Evolutionary conservation across 2,888 invertebrate species (phyloP), one percentile per base, ranked within the genome.

Genomic region (Nemurella pictetii): DNA sequence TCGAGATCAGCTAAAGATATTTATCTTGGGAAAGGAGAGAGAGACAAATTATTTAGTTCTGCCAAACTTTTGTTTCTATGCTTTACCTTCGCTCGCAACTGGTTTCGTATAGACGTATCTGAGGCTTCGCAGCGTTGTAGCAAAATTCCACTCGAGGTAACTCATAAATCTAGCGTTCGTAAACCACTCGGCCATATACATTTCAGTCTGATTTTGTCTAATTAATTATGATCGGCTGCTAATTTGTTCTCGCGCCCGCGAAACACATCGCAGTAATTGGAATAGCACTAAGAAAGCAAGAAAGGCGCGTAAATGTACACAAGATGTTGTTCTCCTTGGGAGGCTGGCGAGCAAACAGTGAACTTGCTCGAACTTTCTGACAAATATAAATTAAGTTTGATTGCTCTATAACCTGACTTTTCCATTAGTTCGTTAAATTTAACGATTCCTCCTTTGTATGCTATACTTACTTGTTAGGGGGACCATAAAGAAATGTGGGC

Each of bases 391-490:
- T 75, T 75, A 75, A 28, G 28, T 75, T 75, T 75, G 75, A 75
- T 75, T 75, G 75, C 28, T 27, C 75, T 4, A 55, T 55, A 55
- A 75, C 75, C 75, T 28, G 75, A 75, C 75, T 75, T 75, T 75
- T 4, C 75, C 75, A 75, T 75, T 75, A 75, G 75, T 28, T 75
- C 55, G 3, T 55, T 20, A 12, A 55, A 55, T 55, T 55, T 55
- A 55, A 55, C 55, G 55, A 55, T 55, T 20, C 2, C 5, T 55
- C 55, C 20, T 55, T 55, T 55, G 55, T 55, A 2, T 55, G 20
- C 55, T 55, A n/a, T 12, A 55, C 55, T 20, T 2, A 55, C 5
- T 20, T 55, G 15, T 12, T 55, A 20, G 55, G 9, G 55, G 55
- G 9, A 20, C 20, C 9, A 55, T 55, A 55, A 55, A 55, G 20